Percentiles rank a stretch among this genome's conserved stretches.
phyloP scores from a whole-genome alignment of 2,113 vertebrate genomes.

The Stomatorhinus ivindoensis region DNA sequence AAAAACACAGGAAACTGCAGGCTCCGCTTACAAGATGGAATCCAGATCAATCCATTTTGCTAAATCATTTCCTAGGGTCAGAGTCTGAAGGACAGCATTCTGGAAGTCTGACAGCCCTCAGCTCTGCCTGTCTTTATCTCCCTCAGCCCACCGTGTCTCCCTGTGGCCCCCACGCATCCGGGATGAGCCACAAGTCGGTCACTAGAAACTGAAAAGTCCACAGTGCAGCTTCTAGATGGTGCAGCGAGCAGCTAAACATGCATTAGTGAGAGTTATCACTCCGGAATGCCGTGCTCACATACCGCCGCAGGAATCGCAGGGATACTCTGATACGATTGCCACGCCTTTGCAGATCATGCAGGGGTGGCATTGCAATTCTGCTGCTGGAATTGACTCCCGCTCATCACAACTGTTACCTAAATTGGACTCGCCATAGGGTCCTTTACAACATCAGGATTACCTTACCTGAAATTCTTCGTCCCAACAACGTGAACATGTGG shows the following conservation, averaged over 20 bases:
- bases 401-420: not conserved
- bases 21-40: not conserved
- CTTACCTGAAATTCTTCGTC: not conserved
- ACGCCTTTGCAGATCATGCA: slow-evolving; percentile 24
- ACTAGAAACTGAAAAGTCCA: not conserved
- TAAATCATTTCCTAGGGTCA: slow-evolving; percentile 22
- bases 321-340: not conserved
- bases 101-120: not conserved
- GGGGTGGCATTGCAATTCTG: not conserved
- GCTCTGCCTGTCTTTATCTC: not conserved
- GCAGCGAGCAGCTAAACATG: not conserved
- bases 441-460: not conserved
- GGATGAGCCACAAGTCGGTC: not conserved
- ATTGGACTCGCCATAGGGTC: not conserved
- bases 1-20: not conserved
- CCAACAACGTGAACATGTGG: not conserved
- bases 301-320: not conserved
- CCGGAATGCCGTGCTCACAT: not conserved
- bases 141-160: not conserved
- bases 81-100: slow-evolving; percentile 15
- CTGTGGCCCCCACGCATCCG: not conserved
- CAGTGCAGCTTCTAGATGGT: not conserved
- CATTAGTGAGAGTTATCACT: slow-evolving; percentile 21
- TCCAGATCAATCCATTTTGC: not conserved
- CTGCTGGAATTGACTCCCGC: not conserved